These are phyloP conservation scores for Carduelis carduelis DNA, from an alignment of 2,797 vertebrate species.

Conservation along the genomic window DNA sequence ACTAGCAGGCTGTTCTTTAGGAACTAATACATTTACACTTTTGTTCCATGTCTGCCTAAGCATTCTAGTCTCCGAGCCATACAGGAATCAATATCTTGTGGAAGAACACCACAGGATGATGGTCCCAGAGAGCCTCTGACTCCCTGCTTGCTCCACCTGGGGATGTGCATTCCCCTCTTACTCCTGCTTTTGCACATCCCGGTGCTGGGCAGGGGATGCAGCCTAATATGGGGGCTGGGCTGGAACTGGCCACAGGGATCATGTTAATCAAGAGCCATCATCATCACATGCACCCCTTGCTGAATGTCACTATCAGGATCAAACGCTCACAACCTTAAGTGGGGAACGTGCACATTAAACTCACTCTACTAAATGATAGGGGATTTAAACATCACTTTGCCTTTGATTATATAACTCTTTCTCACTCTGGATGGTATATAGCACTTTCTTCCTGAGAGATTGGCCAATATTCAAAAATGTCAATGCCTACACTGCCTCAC, in stretches of 20 bases:
- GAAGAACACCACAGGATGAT: background rate
- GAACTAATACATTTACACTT: background rate
- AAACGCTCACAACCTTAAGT: background rate
- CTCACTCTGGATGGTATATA: background rate
- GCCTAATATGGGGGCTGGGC: background rate
- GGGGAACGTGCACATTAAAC: background rate
- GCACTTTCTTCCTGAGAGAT: background rate
- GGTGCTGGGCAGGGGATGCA: background rate
- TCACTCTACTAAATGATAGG: background rate
- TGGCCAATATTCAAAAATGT: background rate
- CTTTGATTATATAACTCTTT: background rate
- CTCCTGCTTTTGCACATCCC: background rate
- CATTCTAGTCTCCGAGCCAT: background rate
- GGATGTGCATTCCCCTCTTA: background rate
- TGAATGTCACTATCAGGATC: background rate
- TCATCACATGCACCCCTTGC: background rate
- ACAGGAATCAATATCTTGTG: background rate
- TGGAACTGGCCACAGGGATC: background rate
- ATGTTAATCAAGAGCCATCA: background rate
- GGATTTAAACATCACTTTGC: conserved; percentile 1
- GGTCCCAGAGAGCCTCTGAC: background rate
- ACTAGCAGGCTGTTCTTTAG: background rate
- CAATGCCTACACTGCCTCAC: background rate
- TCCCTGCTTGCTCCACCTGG: background rate
- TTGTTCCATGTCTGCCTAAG: background rate